Percentiles rank a stretch among this genome's conserved stretches.
Evolutionary conservation across 2,888 invertebrate species (phyloP).

Genomic region (Yponomeuta sedellus): DNA sequence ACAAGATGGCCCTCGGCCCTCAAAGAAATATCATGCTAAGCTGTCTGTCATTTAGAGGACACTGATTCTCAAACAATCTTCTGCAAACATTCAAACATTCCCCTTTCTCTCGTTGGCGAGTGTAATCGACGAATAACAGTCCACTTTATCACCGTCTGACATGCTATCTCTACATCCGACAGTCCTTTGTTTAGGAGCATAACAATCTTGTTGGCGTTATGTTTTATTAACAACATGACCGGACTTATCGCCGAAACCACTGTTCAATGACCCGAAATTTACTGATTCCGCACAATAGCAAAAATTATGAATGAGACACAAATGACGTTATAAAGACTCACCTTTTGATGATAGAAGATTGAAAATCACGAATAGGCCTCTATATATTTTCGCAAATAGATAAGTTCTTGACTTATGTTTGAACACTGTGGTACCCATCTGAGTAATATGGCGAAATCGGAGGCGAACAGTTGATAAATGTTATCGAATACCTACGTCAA

Average conservation of each 20-base stretch:
- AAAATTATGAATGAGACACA: neutral
- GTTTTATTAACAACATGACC: neutral
- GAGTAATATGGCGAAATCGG: slow-evolving; percentile 24
- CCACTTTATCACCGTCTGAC: too few relatives aligned
- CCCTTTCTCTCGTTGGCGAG: too few relatives aligned
- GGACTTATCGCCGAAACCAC: neutral
- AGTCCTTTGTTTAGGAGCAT: neutral
- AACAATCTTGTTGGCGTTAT: neutral
- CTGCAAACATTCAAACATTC: too few relatives aligned
- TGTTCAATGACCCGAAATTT: neutral
- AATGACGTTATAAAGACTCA: neutral
- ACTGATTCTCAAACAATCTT: too few relatives aligned
- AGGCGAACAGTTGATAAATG: slow-evolving; percentile 34
- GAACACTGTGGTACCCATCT: slow-evolving; percentile 30
- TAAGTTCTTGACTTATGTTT: slow-evolving; percentile 3
- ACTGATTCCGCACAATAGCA: neutral
- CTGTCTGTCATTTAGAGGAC: too few relatives aligned
- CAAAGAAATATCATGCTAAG: too few relatives aligned
- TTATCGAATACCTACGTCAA: slow-evolving; percentile 39
- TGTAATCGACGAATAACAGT: too few relatives aligned
- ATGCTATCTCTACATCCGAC: neutral
- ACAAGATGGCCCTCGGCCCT: too few relatives aligned
- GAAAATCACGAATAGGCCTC: neutral
- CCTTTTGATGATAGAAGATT: neutral
- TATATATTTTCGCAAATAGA: neutral